Evolutionary conservation across 2,797 vertebrate species (phyloP).

Genomic region (Anguilla anguilla): DNA sequence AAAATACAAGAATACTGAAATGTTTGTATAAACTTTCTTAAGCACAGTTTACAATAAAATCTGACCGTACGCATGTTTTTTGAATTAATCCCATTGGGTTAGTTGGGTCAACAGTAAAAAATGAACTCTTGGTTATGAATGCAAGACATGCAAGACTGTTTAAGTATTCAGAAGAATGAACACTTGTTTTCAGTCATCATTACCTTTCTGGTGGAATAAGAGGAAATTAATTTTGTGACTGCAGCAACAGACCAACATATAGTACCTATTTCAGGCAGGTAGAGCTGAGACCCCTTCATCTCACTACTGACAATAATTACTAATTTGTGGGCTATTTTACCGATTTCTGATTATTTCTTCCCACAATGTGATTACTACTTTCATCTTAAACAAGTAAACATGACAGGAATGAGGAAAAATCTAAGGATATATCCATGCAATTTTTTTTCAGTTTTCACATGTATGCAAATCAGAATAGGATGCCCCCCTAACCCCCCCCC

Average conservation of each 20-base stretch:
- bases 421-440: constrained; percentile 79
- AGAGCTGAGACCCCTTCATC: constrained; percentile 59
- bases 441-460: constrained; percentile 66
- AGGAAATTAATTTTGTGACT: constrained; percentile 7
- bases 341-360: constrained; percentile 77
- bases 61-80: neutral
- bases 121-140: neutral
- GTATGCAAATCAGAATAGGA: constrained; percentile 75
- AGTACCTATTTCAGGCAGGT: constrained; percentile 24
- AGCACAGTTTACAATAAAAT: neutral
- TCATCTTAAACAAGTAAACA: constrained; percentile 84
- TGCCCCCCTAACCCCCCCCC: neutral
- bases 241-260: neutral
- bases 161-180: constrained; percentile 8
- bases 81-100: neutral
- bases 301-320: constrained; percentile 69
- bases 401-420: constrained; percentile 80
- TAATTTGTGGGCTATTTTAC: constrained; percentile 84
- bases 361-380: constrained; percentile 78
- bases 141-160: neutral
- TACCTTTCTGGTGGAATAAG: constrained; percentile 4
- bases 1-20: neutral
- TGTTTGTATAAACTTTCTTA: neutral
- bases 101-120: neutral
- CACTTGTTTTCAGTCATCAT: neutral